Conservation (phyloP, 1,140 invertebrate genomes). For the Metopolophium dirhodum region DNA sequence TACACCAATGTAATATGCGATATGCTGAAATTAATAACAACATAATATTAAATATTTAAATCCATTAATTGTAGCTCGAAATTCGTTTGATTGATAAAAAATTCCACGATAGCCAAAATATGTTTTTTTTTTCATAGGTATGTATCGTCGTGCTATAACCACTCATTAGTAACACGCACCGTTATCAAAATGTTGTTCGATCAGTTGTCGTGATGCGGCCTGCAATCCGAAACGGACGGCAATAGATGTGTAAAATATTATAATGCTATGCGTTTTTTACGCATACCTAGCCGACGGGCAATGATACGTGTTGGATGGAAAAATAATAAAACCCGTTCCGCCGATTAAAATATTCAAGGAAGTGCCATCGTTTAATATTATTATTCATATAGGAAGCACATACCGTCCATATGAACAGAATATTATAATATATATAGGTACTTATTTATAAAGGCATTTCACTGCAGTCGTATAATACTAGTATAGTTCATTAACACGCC, state of each 20-base stretch:
- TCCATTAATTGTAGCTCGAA: not conserved
- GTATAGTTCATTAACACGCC: not conserved
- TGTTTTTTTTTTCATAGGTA: not conserved
- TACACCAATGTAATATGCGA: not conserved
- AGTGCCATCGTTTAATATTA: not conserved
- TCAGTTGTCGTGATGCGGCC: not conserved
- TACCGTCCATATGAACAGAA: not conserved
- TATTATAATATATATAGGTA: not conserved
- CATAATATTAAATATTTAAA: not conserved
- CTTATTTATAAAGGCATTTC: not conserved
- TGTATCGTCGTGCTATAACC: not conserved
- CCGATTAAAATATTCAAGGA: conserved; percentile 34
- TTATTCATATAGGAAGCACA: not conserved
- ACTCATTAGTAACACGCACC: not conserved
- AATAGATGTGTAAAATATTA: not conserved
- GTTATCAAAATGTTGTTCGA: not conserved
- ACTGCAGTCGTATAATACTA: not conserved
- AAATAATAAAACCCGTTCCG: not conserved
- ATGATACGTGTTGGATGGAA: not conserved
- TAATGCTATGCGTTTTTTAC: not conserved
- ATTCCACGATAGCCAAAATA: not conserved
- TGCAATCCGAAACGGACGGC: not conserved
- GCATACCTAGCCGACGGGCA: not conserved
- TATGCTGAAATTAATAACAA: not conserved
- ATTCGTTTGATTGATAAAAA: not conserved